Percentiles rank a stretch among this genome's conserved stretches.
These are phyloP conservation scores for Proteles cristata DNA, from an alignment of 2,113 vertebrate genomes.

Conservation along the genomic window DNA sequence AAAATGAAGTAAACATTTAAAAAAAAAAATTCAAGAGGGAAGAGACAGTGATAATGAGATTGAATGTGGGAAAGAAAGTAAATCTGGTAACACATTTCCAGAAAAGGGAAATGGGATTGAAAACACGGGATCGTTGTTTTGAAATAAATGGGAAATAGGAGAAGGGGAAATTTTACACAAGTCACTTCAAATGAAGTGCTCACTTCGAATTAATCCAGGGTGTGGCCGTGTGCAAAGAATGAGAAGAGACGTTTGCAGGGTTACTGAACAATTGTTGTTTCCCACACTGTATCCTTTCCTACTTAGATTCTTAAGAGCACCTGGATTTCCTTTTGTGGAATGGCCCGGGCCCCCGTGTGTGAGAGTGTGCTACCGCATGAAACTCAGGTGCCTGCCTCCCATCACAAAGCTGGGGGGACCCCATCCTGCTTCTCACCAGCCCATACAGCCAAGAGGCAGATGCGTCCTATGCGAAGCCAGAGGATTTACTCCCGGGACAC, in stretches of 20 bases:
- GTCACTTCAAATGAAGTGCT: background rate
- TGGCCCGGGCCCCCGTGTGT: background rate
- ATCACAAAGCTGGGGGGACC: background rate
- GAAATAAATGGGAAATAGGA: background rate
- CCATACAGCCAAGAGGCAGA: background rate
- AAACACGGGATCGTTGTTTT: background rate
- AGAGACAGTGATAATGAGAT: background rate
- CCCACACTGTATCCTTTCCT: background rate
- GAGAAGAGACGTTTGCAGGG: background rate
- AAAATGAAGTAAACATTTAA: too few species aligned
- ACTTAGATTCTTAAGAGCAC: background rate
- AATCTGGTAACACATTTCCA: background rate
- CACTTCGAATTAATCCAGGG: background rate
- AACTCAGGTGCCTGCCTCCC: background rate
- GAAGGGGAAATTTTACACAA: background rate
- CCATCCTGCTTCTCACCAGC: background rate
- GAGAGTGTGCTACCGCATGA: background rate
- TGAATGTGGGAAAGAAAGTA: background rate
- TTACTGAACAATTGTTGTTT: background rate
- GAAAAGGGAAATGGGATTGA: background rate
- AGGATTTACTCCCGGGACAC: background rate
- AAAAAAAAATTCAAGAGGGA: background rate
- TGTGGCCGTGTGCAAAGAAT: background rate
- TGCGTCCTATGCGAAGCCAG: background rate
- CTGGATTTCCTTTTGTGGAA: background rate